Evolutionary conservation across 2,113 vertebrate genomes (phyloP).

Genomic region (Micromys minutus): DNA sequence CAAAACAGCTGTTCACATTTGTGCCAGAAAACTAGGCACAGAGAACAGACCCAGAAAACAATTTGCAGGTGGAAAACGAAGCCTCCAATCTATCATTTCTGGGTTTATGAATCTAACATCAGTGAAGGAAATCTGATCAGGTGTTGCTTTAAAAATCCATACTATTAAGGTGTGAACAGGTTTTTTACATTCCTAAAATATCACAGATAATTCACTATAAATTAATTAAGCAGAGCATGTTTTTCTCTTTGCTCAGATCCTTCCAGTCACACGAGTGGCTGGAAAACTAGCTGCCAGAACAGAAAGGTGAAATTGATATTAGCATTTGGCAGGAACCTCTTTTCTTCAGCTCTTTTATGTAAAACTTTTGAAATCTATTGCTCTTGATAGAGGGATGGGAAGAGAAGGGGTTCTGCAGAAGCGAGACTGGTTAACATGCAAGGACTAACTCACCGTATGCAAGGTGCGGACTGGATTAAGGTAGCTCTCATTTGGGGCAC

Average conservation of each 20-base stretch:
- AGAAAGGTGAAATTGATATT: conserved; percentile 76
- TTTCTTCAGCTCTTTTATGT: conserved; percentile 39
- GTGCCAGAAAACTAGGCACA: not conserved
- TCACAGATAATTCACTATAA: conserved; percentile 52
- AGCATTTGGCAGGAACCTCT: conserved; percentile 73
- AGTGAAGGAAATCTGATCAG: not conserved
- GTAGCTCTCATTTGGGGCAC: conserved; percentile 85
- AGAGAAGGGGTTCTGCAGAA: conserved; percentile 62
- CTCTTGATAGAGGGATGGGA: conserved; percentile 46
- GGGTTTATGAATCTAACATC: conserved; percentile 36
- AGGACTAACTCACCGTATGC: conserved; percentile 84
- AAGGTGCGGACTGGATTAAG: conserved; percentile 88
- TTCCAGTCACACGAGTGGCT: conserved; percentile 29
- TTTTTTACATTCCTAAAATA: conserved; percentile 63
- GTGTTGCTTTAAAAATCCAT: conserved; percentile 22
- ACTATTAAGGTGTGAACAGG: conserved; percentile 62
- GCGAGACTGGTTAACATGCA: conserved; percentile 13
- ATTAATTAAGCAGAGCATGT: conserved; percentile 79
- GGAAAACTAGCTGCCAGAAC: conserved; percentile 61
- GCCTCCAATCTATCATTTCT: conserved; percentile 24
- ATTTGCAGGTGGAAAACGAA: conserved; percentile 63
- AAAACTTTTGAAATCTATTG: conserved; percentile 78
- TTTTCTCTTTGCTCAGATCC: conserved; percentile 48
- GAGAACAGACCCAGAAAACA: conserved; percentile 39
- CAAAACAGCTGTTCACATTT: not conserved